Evolutionary conservation across 2,113 vertebrate genomes (phyloP).

Genomic region (Malaclemys terrapin): DNA sequence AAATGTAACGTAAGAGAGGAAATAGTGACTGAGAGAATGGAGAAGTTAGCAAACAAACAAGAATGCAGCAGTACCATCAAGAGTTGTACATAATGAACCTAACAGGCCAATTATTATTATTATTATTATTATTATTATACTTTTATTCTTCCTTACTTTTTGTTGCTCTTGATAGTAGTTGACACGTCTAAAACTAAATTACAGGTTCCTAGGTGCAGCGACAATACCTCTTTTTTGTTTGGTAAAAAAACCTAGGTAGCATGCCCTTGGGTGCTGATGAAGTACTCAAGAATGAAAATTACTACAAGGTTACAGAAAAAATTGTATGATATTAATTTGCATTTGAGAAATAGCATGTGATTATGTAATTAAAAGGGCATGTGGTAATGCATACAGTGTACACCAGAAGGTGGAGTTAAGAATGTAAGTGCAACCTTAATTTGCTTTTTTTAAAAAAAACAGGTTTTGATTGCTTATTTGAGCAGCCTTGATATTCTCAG

Average conservation of each 20-base stretch:
- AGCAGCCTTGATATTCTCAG: background rate
- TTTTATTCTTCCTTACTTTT: background rate
- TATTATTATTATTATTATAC: background rate
- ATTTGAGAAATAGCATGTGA: background rate
- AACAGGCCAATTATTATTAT: background rate
- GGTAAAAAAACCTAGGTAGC: background rate
- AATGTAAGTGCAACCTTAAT: background rate
- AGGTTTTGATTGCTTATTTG: background rate
- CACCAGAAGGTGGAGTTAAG: background rate
- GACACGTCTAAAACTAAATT: background rate
- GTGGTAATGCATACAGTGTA: background rate
- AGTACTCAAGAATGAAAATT: background rate
- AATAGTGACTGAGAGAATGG: conserved; percentile 35
- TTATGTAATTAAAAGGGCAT: background rate
- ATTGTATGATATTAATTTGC: background rate
- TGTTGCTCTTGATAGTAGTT: background rate
- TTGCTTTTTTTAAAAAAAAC: background rate
- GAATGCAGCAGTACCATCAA: background rate
- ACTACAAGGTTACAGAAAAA: background rate
- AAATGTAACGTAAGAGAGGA: conserved; percentile 17
- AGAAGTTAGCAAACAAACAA: conserved; percentile 22
- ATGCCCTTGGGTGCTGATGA: background rate
- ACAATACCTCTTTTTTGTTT: background rate
- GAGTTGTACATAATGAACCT: background rate
- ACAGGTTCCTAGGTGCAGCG: background rate